Base-by-base conservation (phyloP, 2,797 vertebrate genomes). In the Sorex maritimensis region DNA sequence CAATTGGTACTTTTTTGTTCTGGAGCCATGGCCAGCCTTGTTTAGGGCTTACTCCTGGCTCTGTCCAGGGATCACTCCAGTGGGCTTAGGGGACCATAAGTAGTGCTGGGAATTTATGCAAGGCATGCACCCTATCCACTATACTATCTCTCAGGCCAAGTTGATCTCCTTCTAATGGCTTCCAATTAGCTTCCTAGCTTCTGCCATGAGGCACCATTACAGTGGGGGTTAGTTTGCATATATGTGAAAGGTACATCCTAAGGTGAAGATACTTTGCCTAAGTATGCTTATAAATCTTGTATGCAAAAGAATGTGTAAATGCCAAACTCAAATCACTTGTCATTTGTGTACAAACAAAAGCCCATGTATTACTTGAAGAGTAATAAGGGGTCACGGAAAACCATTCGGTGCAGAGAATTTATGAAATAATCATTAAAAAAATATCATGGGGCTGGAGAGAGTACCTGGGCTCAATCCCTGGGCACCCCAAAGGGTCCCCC, bases 311-410 rank as follows among this genome's bases (percentile, higher is more conserved):
- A 94, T 88, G 83, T 7, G 34, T 49, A 2, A 9, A 34, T 4
- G 41, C 28, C 90, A 84, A 91, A 81, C 0, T 17, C 4, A 82
- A 67, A 63, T 58, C 61, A 85, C 2, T 77, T 55, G 52, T 55
- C 52, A 44, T 63, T 73, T 28, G 72, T 69, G n/a, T 46, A 65
- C 78, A 72, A 81, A 83, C 52, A 72, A 93, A 86, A 67, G 14
- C 17, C 13, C 44, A 74, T 52, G 75, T 44, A 84, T 11, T 63
- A 12, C 79, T 73, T 74, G 41, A 73, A 74, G 74, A 78, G 44
- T 49, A 5, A 46, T 13, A 7, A 26, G 24, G 28, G 26, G 8
- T 30, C 5, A n/a, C 11, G 13, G 11, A 9, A 24, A 68, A 69
- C 24, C 61, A 81, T 11, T 78, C 81, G n/a, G 65, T 72, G 68